Evolutionary conservation across 2,113 vertebrate species (phyloP).

Genomic region (Xenopus borealis): DNA sequence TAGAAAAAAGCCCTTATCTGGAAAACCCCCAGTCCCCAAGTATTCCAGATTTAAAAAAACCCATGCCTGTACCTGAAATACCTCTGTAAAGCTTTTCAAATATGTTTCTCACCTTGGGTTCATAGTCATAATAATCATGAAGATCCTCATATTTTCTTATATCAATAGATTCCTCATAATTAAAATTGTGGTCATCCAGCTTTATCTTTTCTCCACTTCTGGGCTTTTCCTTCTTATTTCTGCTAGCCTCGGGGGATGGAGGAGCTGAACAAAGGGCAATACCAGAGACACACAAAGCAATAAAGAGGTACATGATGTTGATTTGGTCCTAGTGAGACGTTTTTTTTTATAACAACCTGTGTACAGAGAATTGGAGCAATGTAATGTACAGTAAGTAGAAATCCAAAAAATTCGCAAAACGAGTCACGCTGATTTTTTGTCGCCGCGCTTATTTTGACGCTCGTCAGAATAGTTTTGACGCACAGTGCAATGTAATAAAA

Average conservation of each 20-base stretch:
- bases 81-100: no score
- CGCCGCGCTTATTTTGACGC: no score
- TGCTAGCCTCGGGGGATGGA: conserved; percentile 33
- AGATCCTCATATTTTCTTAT: conserved; percentile 64
- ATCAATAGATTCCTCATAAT: conserved; percentile 59
- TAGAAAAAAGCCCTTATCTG: no score
- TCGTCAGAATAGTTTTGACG: no score
- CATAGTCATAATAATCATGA: conserved; percentile 62
- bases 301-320: conserved; percentile 47
- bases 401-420: no score
- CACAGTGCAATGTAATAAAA: no score
- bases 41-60: no score
- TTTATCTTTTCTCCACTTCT: conserved; percentile 34
- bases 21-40: no score
- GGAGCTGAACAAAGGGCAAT: conserved; percentile 46
- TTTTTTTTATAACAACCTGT: neutral
- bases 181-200: conserved; percentile 54
- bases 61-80: no score
- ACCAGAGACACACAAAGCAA: conserved; percentile 47
- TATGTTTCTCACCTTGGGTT: conserved; percentile 57
- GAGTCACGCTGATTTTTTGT: no score
- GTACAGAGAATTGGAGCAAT: neutral
- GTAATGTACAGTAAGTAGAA: neutral
- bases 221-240: conserved; percentile 23
- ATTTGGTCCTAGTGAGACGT: neutral